Percentiles rank a stretch among this genome's conserved stretches.
Evolutionary conservation across 2,888 invertebrate species (phyloP).

Genomic region (Synergus itoensis): DNA sequence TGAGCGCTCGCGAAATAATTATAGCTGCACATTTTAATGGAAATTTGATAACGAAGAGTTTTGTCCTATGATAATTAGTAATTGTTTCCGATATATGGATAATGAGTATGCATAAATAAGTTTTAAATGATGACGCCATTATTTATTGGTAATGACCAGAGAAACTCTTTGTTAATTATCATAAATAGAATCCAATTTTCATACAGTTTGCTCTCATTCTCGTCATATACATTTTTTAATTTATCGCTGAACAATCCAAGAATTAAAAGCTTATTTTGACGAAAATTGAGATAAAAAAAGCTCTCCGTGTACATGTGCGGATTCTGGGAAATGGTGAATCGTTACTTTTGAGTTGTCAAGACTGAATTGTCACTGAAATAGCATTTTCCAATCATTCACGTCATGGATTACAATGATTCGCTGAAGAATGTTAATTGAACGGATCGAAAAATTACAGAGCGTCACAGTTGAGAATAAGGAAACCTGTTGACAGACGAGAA

Average conservation of each 20-base stretch:
- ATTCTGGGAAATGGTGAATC: slow-evolving; percentile 8
- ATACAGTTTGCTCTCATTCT: too few relatives aligned
- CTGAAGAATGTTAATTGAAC: slow-evolving; percentile 35
- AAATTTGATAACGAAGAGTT: background rate
- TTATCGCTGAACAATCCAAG: too few relatives aligned
- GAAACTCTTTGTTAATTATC: too few relatives aligned
- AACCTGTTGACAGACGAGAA: slow-evolving; percentile 40
- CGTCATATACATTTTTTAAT: too few relatives aligned
- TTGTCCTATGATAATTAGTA: background rate
- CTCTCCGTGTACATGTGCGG: background rate
- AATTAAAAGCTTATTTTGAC: too few relatives aligned
- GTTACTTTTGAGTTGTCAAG: background rate
- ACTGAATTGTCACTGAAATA: slow-evolving; percentile 2
- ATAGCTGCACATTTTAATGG: background rate
- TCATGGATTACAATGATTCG: slow-evolving; percentile 38
- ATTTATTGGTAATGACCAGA: too few relatives aligned
- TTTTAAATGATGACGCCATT: background rate
- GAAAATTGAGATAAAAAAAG: too few relatives aligned
- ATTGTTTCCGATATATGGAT: background rate
- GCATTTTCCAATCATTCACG: slow-evolving; percentile 4
- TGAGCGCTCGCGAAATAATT: slow-evolving; percentile 6
- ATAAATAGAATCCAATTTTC: too few relatives aligned
- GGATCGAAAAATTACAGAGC: slow-evolving; percentile 27
- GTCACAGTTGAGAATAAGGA: slow-evolving; percentile 14
- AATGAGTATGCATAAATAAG: background rate